Conservation (phyloP, 1,140 invertebrate species). For the Chironomus striatipennis region DNA sequence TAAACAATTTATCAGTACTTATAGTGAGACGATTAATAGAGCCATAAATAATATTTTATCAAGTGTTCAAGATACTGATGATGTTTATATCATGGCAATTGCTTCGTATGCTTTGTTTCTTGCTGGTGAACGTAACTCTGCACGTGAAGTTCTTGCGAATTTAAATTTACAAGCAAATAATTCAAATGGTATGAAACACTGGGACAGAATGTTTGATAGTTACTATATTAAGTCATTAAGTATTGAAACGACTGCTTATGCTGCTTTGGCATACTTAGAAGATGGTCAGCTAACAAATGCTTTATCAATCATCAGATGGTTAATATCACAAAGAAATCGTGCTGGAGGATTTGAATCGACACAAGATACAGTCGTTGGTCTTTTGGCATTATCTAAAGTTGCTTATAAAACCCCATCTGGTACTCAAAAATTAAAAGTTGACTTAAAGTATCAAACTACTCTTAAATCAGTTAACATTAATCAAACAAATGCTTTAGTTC, state of each 20-base stretch:
- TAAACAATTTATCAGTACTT: constrained; percentile 36
- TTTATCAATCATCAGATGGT: constrained; percentile 53
- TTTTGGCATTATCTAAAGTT: constrained; percentile 50
- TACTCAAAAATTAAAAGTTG: constrained; percentile 21
- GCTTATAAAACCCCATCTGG: constrained; percentile 31
- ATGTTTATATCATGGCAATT: constrained; percentile 67
- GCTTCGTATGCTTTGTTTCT: constrained; percentile 67
- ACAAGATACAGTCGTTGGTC: constrained; percentile 52
- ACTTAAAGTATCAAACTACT: not conserved
- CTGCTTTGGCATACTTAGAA: constrained; percentile 41
- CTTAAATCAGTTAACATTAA: not conserved
- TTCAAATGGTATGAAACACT: no score
- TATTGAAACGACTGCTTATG: constrained; percentile 43
- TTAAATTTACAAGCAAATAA: constrained; percentile 32
- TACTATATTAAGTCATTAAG: no score
- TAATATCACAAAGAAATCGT: constrained; percentile 59
- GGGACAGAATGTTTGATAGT: no score
- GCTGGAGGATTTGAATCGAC: constrained; percentile 65
- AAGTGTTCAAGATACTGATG: constrained; percentile 59
- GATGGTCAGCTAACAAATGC: constrained; percentile 48
- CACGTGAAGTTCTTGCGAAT: constrained; percentile 29
- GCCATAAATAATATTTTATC: constrained; percentile 42
- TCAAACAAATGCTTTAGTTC: not conserved
- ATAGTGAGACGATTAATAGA: constrained; percentile 39
- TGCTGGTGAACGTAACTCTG: constrained; percentile 51